Evolutionary conservation across 2,797 vertebrate genomes (phyloP).

Genomic region (Neosalanx taihuensis): DNA sequence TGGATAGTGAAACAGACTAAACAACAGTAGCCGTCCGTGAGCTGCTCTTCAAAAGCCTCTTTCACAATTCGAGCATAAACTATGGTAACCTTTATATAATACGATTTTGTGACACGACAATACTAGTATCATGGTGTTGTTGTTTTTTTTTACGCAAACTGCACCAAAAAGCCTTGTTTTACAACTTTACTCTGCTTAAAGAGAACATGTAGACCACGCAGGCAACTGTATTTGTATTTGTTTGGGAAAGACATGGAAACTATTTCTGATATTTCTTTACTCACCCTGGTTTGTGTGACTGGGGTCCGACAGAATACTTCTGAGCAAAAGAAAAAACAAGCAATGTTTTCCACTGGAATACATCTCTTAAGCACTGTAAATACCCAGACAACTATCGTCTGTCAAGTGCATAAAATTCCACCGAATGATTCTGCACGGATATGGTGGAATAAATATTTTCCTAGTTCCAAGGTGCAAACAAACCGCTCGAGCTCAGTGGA

Average conservation of each 20-base stretch:
- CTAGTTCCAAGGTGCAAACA: not conserved
- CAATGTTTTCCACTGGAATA: slow-evolving; percentile 64
- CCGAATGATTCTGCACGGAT: slow-evolving; percentile 36
- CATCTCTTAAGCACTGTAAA: slow-evolving; percentile 64
- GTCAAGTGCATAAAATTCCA: slow-evolving; percentile 23
- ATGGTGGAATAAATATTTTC: slow-evolving; percentile 1
- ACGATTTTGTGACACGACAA: no score
- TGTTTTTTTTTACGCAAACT: no score
- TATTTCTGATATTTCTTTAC: slow-evolving; percentile 21
- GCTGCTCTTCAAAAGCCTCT: no score
- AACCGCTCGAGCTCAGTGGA: not conserved
- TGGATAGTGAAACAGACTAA: no score
- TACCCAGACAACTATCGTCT: slow-evolving; percentile 33
- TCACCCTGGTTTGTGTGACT: slow-evolving; percentile 76
- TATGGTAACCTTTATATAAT: no score
- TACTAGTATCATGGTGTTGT: no score
- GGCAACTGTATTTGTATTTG: not conserved
- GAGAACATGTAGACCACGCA: not conserved
- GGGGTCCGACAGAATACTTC: slow-evolving; percentile 68
- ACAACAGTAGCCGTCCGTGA: no score
- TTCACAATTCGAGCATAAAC: no score
- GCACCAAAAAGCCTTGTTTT: no score
- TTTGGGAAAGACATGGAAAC: no score
- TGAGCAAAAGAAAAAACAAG: slow-evolving; percentile 66
- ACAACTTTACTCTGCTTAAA: no score